Base-by-base conservation (phyloP, 2,888 invertebrate genomes). In the Archaeoteleia sp. region DNA sequence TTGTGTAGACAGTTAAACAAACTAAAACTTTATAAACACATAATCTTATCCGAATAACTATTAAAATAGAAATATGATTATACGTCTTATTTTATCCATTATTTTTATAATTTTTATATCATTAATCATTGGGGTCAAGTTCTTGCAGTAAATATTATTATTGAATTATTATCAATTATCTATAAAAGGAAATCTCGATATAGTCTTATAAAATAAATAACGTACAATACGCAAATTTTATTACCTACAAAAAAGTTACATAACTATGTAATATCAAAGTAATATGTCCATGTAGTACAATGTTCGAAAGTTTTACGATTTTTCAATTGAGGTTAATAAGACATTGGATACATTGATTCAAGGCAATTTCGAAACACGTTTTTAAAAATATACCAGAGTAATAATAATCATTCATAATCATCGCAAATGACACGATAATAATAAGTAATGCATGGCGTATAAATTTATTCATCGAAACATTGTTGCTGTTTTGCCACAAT, bases 381-480 rank as follows among this genome's bases (percentile, higher is more conserved):
- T n/a, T n/a, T n/a, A n/a, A n/a, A n/a, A n/a, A n/a, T n/a, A n/a
- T n/a, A n/a, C n/a, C n/a, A n/a, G n/a, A n/a, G n/a, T n/a, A n/a
- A n/a, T n/a, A n/a, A 34, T 54, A 35, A 62, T 34, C 14, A 6
- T 15, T n/a, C 9, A 13, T 54, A 34, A 62, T 43, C 34, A 43
- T 15, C 49, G 35, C 46, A 54, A 42, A 55, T 15, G 35, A 23
- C 10, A 15, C 20, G 49, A 49, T 62, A 43, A 51, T 20, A 58
- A 53, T 46, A 58, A 23, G 43, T 48, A 60, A 67, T 55, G 46
- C 54, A 43, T 12, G 15, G 12, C 34, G 55, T 49, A 60, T 61
- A 55, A 60, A 66, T 66, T 60, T 60, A 46, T 61, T 43, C 45
- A 55, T 57, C 46, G 42, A 51, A 57, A 61, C 67, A 62, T 57